A percentile compares a stretch with the other conserved stretches of the same genome.
Conservation (phyloP, 2,113 vertebrate species). For the Nesogale talazaci region DNA sequence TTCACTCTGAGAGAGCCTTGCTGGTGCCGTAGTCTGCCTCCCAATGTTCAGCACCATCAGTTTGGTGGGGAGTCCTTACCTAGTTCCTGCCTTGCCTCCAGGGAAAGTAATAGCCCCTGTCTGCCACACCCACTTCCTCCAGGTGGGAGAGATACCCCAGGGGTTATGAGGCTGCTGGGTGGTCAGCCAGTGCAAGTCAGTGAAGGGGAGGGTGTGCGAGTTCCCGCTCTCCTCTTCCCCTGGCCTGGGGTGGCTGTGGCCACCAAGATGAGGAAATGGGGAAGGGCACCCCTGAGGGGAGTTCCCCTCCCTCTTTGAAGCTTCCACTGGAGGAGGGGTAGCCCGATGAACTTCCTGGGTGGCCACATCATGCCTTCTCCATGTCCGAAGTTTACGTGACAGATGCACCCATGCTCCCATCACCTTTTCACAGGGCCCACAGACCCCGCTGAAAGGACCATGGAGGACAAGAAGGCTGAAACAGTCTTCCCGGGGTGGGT, state of each 20-base stretch:
- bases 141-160: fast-evolving
- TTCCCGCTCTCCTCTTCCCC: neutral
- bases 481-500: neutral
- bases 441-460: neutral
- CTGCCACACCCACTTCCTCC: fast-evolving
- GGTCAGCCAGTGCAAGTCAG: neutral
- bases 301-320: neutral
- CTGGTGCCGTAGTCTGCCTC: neutral
- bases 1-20: neutral
- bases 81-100: neutral
- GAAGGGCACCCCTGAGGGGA: neutral
- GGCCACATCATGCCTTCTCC: neutral
- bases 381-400: neutral
- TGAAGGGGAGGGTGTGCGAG: neutral
- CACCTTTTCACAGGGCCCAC: neutral
- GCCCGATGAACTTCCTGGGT: neutral
- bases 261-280: neutral
- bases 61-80: neutral
- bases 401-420: fast-evolving
- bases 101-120: neutral
- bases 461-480: neutral
- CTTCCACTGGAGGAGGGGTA: neutral
- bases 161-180: fast-evolving
- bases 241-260: neutral
- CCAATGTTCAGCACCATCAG: neutral